These are phyloP conservation scores for Cuculus canorus DNA, from an alignment of 2,797 vertebrate genomes.

Conservation along the genomic window DNA sequence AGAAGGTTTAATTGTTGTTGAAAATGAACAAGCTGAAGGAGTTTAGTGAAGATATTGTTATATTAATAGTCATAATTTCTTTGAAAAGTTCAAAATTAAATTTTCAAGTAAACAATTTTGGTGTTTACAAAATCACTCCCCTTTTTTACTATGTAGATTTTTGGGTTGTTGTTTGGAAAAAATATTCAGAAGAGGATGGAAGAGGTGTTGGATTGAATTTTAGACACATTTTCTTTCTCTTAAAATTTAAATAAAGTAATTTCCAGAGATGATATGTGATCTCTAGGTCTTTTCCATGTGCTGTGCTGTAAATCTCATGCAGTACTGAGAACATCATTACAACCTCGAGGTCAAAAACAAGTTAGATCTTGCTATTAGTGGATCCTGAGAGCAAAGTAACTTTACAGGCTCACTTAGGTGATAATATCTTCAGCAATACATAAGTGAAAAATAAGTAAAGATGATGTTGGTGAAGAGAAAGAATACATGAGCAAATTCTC, in stretches of 20 bases:
- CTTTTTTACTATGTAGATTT: background rate
- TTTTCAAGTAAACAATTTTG: background rate
- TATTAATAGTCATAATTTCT: background rate
- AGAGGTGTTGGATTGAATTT: background rate
- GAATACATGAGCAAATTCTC: accelerated
- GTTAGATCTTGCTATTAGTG: background rate
- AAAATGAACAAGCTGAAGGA: background rate
- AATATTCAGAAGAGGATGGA: background rate
- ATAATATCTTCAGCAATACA: background rate
- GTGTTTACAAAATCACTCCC: background rate
- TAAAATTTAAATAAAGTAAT: background rate
- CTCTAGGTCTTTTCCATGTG: background rate
- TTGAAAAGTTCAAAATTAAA: background rate
- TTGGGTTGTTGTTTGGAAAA: background rate
- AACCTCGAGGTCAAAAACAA: background rate
- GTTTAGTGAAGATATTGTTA: background rate
- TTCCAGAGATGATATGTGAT: background rate
- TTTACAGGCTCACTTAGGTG: background rate
- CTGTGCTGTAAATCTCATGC: background rate
- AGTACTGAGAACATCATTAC: background rate
- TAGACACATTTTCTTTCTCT: background rate
- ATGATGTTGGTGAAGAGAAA: background rate
- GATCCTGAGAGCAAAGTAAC: background rate
- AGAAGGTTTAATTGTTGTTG: background rate
- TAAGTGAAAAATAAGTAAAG: background rate